Conservation (phyloP, 2,113 vertebrate species). For the Isichthys henryi region DNA sequence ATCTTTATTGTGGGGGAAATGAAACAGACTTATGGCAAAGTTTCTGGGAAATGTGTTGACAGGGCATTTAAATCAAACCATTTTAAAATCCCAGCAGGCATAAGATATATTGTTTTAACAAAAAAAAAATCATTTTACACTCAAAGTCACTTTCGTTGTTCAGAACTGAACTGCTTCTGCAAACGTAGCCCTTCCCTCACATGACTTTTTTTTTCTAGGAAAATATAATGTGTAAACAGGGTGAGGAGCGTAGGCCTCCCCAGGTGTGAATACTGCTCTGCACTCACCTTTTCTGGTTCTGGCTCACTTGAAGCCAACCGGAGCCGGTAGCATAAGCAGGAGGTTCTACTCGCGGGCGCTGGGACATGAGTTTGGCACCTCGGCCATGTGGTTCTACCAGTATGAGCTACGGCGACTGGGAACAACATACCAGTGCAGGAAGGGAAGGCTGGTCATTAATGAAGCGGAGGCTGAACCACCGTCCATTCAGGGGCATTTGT, state of each 20-base stretch:
- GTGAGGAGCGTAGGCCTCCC: neutral
- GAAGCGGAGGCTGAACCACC: neutral
- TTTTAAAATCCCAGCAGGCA: neutral
- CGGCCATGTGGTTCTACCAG: neutral
- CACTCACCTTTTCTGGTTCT: neutral
- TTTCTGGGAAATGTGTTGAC: conserved; percentile 3
- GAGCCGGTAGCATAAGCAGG: neutral
- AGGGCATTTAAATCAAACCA: neutral
- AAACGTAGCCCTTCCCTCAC: neutral
- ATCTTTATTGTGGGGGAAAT: conserved; percentile 7
- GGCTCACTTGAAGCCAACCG: neutral
- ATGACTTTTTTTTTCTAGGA: neutral
- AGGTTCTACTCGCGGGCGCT: neutral
- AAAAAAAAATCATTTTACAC: neutral
- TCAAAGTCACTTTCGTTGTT: neutral
- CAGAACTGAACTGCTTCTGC: neutral
- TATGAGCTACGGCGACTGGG: neutral
- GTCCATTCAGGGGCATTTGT: neutral
- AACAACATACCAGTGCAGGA: conserved; percentile 1
- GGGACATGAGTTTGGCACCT: neutral
- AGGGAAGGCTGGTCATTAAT: neutral
- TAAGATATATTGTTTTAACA: neutral
- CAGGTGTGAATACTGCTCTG: neutral
- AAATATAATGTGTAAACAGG: neutral
- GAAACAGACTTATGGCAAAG: neutral